A percentile compares a stretch with the other conserved stretches of the same genome.
These are phyloP conservation scores for Lacanobia oleracea DNA, from an alignment of 2,888 invertebrate species.

Conservation along the genomic window DNA sequence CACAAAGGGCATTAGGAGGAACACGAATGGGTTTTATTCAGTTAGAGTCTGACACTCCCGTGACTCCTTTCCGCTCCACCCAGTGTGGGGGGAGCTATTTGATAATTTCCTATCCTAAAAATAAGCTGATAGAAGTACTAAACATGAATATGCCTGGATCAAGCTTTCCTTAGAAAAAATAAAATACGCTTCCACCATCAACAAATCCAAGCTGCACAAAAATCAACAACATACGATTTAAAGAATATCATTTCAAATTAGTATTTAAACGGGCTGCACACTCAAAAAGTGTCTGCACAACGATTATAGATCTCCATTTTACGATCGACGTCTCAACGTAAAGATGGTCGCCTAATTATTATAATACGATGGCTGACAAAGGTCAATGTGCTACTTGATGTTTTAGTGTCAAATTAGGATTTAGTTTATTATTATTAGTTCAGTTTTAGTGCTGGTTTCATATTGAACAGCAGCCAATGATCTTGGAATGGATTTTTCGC, in stretches of 20 bases:
- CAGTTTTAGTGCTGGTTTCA: constrained; percentile 17
- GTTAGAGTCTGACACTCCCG: too few species aligned
- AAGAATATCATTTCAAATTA: constrained; percentile 47
- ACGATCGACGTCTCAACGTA: constrained; percentile 24
- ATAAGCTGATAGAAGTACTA: too few species aligned
- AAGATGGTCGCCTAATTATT: constrained; percentile 50
- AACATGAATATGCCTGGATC: too few species aligned
- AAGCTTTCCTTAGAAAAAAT: too few species aligned
- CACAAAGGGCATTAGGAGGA: too few species aligned
- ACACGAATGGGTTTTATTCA: too few species aligned
- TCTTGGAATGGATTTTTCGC: constrained; percentile 32
- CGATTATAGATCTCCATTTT: constrained; percentile 54
- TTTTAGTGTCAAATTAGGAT: constrained; percentile 42
- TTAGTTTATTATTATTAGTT: constrained; percentile 58
- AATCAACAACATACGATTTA: constrained; percentile 24
- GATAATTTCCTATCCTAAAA: too few species aligned
- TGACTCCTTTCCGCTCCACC: too few species aligned
- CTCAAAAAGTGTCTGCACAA: constrained; percentile 39
- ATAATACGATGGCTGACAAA: constrained; percentile 19
- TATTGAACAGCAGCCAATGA: constrained; percentile 23
- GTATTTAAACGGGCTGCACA: constrained; percentile 31
- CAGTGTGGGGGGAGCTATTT: too few species aligned
- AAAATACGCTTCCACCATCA: constrained; percentile 21
- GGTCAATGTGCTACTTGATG: constrained; percentile 54
- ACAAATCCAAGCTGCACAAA: constrained; percentile 36